Base-by-base conservation (phyloP, 2,113 vertebrate genomes). In the Eclectus roratus region DNA sequence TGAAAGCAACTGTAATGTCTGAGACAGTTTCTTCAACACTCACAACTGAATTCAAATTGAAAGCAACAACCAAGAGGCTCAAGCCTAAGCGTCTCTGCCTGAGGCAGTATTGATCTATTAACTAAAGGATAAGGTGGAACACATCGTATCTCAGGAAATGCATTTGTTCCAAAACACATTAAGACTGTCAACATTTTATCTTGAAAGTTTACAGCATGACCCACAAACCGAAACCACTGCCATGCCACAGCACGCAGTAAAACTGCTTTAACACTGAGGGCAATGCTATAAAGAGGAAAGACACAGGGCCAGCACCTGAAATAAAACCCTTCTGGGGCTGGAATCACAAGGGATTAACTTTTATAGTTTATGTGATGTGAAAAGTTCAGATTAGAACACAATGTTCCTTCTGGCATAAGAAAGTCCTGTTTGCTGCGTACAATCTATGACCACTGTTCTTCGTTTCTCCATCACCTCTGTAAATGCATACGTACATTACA, bases 21-120 rank as follows among this genome's bases (percentile, higher is more conserved):
- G 76, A 93, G 80, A 66, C 33, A 7, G 39, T 84, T 89, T 80
- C 69, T 80, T 64, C 63, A 66, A 37, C 27, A 69, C 64, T 91
- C 44, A 76, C 80, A 95, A 79, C 58, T 63, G 82, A 88, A 78
- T 63, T 66, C 29, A 93, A 91, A 90, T 83, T 94, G 96, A 95
- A 94, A 89, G 60, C 83, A 94, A 68, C 80, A 86, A 90, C 41
- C 43, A 78, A 85, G 88, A 94, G 73, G 64, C n/a, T 60, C 20
- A 25, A 94, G 56, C 43, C n/a, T 46, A 56, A 90, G 35, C 31
- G 46, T 50, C 80, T 88, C 90, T 91, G 85, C 93, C 82, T 15
- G 66, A 69, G 61, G 90, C 92, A 84, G 58, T 68, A 74, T 8
- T 68, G 44, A 44, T 78, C 9, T 11, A 91, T 92, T 86, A 92